phyloP scores from a whole-genome alignment of 2,113 vertebrate genomes.

The Brevimyrus niger region DNA sequence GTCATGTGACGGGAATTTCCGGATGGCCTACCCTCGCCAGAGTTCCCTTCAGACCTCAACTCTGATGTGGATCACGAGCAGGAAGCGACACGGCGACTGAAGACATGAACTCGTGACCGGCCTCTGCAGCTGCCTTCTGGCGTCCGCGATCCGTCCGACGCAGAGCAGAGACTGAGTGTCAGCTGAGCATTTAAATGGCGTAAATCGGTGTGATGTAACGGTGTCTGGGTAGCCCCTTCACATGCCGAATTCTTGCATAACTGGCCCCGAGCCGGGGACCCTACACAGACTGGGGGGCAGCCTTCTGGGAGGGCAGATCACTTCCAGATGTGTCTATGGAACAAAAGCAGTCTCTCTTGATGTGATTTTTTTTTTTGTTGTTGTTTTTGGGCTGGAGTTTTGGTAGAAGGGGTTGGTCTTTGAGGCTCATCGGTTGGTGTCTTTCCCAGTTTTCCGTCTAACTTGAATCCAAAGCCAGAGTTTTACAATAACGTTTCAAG shows the following conservation, averaged over 20 bases:
- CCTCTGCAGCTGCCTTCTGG: background rate
- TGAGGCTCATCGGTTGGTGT: constrained; percentile 10
- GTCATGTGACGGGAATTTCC: background rate
- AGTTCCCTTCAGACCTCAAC: background rate
- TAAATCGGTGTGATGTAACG: background rate
- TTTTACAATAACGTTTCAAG: background rate
- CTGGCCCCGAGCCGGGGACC: background rate
- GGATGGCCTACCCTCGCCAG: background rate
- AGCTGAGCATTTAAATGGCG: background rate
- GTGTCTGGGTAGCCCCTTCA: background rate
- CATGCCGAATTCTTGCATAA: background rate
- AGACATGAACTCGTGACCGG: background rate
- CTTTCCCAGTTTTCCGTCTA: constrained; percentile 27
- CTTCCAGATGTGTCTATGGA: constrained; percentile 22
- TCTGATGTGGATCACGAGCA: background rate
- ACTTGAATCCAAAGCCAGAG: constrained; percentile 18
- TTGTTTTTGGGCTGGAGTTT: background rate
- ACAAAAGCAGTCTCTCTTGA: constrained; percentile 12
- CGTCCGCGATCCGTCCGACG: background rate
- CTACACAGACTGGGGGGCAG: background rate
- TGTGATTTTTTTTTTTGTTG: constrained; percentile 4
- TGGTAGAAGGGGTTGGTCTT: background rate
- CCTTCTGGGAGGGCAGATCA: constrained; percentile 8
- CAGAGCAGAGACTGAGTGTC: background rate
- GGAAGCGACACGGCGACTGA: background rate